phyloP scores from a whole-genome alignment of 2,888 invertebrate genomes.

The Dendrolimus pini region DNA sequence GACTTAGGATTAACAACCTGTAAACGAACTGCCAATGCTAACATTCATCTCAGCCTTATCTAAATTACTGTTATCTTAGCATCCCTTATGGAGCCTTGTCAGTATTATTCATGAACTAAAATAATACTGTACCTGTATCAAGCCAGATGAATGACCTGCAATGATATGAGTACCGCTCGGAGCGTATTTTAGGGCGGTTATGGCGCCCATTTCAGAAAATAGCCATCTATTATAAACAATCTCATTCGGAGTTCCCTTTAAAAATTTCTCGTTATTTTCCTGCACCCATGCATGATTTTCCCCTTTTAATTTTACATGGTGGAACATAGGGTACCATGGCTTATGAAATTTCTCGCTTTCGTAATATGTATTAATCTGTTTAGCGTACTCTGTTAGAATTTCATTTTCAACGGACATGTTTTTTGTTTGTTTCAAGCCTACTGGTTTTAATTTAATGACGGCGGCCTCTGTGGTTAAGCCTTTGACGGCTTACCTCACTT shows the following conservation, averaged over 20 bases:
- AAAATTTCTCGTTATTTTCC: constrained; percentile 37
- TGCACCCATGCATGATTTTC: constrained; percentile 34
- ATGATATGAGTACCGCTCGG: constrained; percentile 56
- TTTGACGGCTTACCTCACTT: too few species aligned
- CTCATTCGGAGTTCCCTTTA: constrained; percentile 40
- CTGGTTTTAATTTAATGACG: constrained; percentile 14
- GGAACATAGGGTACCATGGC: constrained; percentile 54
- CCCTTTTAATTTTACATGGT: constrained; percentile 21
- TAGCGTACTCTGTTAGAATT: constrained; percentile 32
- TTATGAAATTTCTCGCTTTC: constrained; percentile 32
- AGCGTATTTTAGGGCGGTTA: constrained; percentile 55
- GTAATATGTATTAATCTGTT: constrained; percentile 30
- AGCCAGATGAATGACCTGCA: constrained; percentile 63
- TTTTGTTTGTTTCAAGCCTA: constrained; percentile 7
- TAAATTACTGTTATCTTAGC: not conserved
- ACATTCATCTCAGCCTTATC: too few species aligned
- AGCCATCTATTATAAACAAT: constrained; percentile 46
- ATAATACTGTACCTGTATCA: constrained; percentile 57
- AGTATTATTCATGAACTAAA: constrained; percentile 3
- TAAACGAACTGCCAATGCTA: too few species aligned
- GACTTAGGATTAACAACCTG: too few species aligned
- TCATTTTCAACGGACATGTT: constrained; percentile 26
- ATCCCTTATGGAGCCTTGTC: not conserved
- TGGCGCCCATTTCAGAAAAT: constrained; percentile 44
- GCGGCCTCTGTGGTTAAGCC: too few species aligned